Base-by-base conservation (phyloP, 2,888 invertebrate species). In the Argynnis bischoffii region DNA sequence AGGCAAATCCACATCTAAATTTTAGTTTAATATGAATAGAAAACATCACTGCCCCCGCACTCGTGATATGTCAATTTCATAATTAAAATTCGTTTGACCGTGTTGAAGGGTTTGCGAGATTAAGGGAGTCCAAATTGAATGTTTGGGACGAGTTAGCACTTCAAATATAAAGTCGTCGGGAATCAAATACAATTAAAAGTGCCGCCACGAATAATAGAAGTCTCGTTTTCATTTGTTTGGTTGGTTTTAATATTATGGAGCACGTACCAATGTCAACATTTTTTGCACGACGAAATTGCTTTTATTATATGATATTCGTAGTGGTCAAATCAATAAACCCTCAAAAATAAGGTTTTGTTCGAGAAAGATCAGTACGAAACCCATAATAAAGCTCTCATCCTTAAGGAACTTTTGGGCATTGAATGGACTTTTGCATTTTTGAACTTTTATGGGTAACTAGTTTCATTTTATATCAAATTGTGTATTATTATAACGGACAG, bases 41-140 rank as follows among this genome's bases (percentile, higher is more conserved):
- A 55, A 15, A 26, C 41, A 21, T 16, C 21, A 56, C 48, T 18
- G 6, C 11, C 18, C 55, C 76, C 78, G 72, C 71, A 74, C 76
- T 82, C 81, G 82, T 84, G 89, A 91, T 89, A 91, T 92, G 92
- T 92, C 92, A 92, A 92, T 91, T 91, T 88, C 86, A 88, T 92
- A 92, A 92, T 92, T 92, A 90, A 90, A 92, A 90, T 89, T 86
- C 91, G 87, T 89, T 90, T 92, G 91, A 92, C 92, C 92, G 90
- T 90, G 74, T 76, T 76, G 74, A 77, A 82, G 86, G 85, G 85
- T 81, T 79, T 69, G 78, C 69, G 72, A 86, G 89, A 90, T 91
- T 92, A 90, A 81, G 83, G 81, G 82, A 81, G 74, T 77, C 78
- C 81, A 85, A 88, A 90, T 87, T 89, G 81, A 86, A 90, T 87